Percentiles rank a stretch among this genome's conserved stretches.
These are phyloP conservation scores for Macrophya alboannulata DNA, from an alignment of 2,888 invertebrate genomes.

Conservation along the genomic window DNA sequence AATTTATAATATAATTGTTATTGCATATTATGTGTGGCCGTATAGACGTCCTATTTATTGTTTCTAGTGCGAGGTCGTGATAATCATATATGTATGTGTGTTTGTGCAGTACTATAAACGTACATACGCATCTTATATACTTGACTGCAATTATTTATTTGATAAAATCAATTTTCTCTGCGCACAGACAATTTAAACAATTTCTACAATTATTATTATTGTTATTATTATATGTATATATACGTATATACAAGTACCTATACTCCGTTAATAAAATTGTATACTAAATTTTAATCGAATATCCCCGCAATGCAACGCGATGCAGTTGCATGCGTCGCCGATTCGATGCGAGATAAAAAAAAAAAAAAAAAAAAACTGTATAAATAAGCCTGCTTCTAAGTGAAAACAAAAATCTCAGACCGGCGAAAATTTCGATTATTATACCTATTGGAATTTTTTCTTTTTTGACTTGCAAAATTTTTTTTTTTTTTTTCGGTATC, in stretches of 20 bases:
- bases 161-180: background rate
- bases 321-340: too few species aligned
- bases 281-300: background rate
- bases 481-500: too few species aligned
- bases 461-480: too few species aligned
- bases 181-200: background rate
- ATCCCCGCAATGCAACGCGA: too few species aligned
- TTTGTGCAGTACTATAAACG: too few species aligned
- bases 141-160: background rate
- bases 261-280: background rate
- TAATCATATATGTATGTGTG: slow-evolving; percentile 1
- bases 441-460: too few species aligned
- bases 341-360: too few species aligned
- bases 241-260: background rate
- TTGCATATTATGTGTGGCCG: background rate
- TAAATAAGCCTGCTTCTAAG: background rate
- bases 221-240: background rate
- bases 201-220: background rate
- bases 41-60: background rate
- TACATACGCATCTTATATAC: background rate
- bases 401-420: too few species aligned
- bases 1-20: background rate
- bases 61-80: slow-evolving; percentile 29
- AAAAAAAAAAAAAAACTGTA: background rate
- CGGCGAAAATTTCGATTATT: too few species aligned